These are phyloP conservation scores for rat (Rattus norvegicus) DNA, from an alignment of 2,113 vertebrate species.

Conservation along the genomic window GRCr8 NC_086029.1:88644501-88645000, in stretches of 20 bases:
- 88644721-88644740: neutral
- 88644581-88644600: neutral
- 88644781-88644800: neutral
- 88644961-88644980: neutral
- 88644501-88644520: neutral
- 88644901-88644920: neutral
- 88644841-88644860: neutral
- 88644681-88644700: neutral
- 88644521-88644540: neutral
- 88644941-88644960: neutral
- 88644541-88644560: neutral
- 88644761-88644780: neutral
- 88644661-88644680: neutral
- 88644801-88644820: neutral
- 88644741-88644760: neutral
- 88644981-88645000: neutral
- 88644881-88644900: neutral
- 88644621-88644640: neutral
- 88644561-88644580: no score
- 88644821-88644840: neutral
- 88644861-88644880: neutral
- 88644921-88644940: constrained; percentile 12
- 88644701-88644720: neutral
- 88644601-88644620: neutral
- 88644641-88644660: neutral